Percentiles rank a stretch among this genome's conserved stretches.
Conservation (phyloP, 1,140 invertebrate species). For the Drosophila murphyi region DNA sequence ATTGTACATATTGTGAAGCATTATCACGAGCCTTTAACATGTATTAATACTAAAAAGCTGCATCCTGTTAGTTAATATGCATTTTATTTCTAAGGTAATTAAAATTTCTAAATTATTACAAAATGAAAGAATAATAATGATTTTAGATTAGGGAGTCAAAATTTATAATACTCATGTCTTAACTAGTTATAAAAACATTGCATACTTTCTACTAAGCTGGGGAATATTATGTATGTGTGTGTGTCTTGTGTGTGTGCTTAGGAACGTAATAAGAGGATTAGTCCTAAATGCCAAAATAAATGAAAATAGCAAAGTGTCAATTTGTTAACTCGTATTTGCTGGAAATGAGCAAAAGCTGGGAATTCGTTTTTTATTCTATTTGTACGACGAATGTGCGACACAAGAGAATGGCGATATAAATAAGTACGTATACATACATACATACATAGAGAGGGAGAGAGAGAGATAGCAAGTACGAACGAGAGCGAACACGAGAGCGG, state of each 20-base stretch:
- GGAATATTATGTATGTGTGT: background rate
- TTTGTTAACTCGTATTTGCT: slow-evolving; percentile 7
- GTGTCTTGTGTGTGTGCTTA: background rate
- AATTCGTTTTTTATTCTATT: background rate
- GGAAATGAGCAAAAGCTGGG: background rate
- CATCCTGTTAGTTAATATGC: background rate
- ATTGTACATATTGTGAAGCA: too few species aligned
- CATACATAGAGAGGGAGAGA: background rate
- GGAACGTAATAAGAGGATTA: slow-evolving; percentile 5
- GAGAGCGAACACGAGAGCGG: slow-evolving; percentile 9
- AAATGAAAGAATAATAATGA: background rate
- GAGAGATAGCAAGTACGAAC: background rate
- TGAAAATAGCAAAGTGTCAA: slow-evolving; percentile 21
- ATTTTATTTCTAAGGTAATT: too few species aligned
- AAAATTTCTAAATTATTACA: too few species aligned
- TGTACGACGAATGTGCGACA: background rate
- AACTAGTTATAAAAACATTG: slow-evolving; percentile 8
- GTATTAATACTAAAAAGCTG: background rate
- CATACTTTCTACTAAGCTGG: background rate
- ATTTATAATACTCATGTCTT: slow-evolving; percentile 4
- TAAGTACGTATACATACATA: background rate
- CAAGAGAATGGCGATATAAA: slow-evolving; percentile 6
- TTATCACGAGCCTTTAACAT: too few species aligned
- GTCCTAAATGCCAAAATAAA: slow-evolving; percentile 2
- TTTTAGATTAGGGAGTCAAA: background rate